Evolutionary conservation across 2,113 vertebrate species (phyloP).

Genomic region (Steatornis caripensis): DNA sequence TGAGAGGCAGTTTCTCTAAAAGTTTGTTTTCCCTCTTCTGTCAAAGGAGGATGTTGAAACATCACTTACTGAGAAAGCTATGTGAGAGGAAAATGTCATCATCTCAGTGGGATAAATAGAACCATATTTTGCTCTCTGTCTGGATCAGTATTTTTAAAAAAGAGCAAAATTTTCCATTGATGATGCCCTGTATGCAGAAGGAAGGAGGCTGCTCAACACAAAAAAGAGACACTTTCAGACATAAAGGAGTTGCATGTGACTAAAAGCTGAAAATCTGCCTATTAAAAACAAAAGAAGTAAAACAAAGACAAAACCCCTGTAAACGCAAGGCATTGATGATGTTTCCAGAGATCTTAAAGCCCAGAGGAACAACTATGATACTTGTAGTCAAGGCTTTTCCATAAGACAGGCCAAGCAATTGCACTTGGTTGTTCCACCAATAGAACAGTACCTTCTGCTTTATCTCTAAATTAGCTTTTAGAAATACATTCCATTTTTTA

Average conservation of each 20-base stretch:
- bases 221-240: neutral
- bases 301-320: neutral
- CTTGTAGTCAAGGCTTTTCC: neutral
- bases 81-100: slow-evolving; percentile 3
- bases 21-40: neutral
- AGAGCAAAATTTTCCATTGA: slow-evolving; percentile 39
- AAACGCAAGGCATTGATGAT: neutral
- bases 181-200: neutral
- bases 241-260: neutral
- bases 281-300: neutral
- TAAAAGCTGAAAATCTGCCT: slow-evolving; percentile 29
- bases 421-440: neutral
- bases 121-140: slow-evolving; percentile 14
- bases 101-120: slow-evolving; percentile 38
- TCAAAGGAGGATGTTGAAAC: slow-evolving; percentile 8
- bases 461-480: neutral
- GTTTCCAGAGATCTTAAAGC: neutral
- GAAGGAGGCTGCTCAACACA: neutral
- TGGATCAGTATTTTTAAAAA: slow-evolving; percentile 22
- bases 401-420: neutral
- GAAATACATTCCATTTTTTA: neutral
- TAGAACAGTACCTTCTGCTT: neutral
- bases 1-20: neutral
- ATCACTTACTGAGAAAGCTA: slow-evolving; percentile 40
- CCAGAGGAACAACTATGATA: neutral